Conservation (phyloP, 53 echinoderm and acorn worm species). For the Paracentrotus lividus region DNA sequence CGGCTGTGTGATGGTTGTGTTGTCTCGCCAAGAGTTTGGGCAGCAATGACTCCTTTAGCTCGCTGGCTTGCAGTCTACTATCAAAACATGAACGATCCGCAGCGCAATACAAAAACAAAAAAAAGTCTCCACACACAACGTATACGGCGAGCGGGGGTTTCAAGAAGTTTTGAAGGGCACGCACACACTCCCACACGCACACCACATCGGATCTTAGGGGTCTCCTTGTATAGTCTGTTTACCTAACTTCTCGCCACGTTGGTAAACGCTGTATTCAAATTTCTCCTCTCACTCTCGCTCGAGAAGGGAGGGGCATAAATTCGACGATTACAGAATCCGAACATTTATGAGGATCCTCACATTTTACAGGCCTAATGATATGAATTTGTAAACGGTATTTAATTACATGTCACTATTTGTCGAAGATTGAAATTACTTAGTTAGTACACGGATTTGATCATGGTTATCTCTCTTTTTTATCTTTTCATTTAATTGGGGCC, state of each 20-base stretch:
- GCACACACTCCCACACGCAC: constrained; percentile 10
- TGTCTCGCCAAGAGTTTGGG: constrained; percentile 3
- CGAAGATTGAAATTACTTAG: too few species aligned
- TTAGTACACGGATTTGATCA: too few species aligned
- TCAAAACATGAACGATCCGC: not conserved
- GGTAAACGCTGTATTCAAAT: constrained; percentile 4
- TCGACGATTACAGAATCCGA: too few species aligned
- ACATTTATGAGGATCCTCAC: too few species aligned
- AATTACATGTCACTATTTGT: too few species aligned
- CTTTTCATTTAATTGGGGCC: too few species aligned
- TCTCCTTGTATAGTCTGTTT: not conserved
- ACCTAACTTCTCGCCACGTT: too few species aligned
- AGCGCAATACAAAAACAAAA: not conserved
- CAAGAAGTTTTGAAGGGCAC: constrained; percentile 17
- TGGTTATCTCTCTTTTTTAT: too few species aligned
- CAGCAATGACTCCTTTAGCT: not conserved
- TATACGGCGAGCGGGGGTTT: not conserved
- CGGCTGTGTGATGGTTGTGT: not conserved
- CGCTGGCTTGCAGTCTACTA: constrained; percentile 21
- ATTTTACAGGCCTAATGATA: too few species aligned
- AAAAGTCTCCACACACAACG: not conserved
- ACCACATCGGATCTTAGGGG: not conserved
- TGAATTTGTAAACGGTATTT: too few species aligned
- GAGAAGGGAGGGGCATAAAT: not conserved
- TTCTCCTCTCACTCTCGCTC: constrained; percentile 26